Evolutionary conservation across 2,888 invertebrate genomes (phyloP), one percentile per base, ranked within the genome.

Genomic region (Heliconius aoede): DNA sequence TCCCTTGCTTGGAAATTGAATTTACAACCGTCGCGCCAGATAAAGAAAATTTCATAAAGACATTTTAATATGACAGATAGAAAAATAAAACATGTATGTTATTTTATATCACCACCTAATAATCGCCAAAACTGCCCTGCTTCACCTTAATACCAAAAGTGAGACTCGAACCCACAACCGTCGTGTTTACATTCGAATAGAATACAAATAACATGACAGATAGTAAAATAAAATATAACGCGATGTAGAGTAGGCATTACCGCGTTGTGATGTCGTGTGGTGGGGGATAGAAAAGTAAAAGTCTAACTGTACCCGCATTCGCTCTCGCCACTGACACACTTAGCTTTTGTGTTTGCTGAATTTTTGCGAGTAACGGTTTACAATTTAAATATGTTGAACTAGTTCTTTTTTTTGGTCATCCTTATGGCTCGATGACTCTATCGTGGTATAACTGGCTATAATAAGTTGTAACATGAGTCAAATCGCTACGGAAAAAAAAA

Each of bases 271-370:
- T 51, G 28, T 24, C 46, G 40, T 32, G 30, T 4, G 75, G 79
- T 78, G 78, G 79, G 82, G 81, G 83, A 83, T 81, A 85, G 84
- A 87, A 92, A 93, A 93, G 93, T 93, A 93, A 93, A 93, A 93
- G 93, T 93, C 86, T 91, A 92, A 91, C 93, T 86, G 93, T 92
- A 90, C 89, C 87, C 84, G 85, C 86, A 87, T 91, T 92, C 91
- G 89, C 93, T 93, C 93, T 92, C 92, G 84, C 83, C 84, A 80
- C 82, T 81, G 82, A 81, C 84, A 84, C 83, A 84, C 82, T 81
- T 82, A 67, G 68, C 61, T 69, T 60, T 73, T 15, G 51, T 72
- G 61, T 67, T 72, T 72, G 74, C 72, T 64, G 55, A 77, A 77
- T 75, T 75, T 79, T 79, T 75, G 78, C 76, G 65, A 73, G 30